phyloP scores from a whole-genome alignment of 2,888 invertebrate species.

The Leptopterna dolabrata region DNA sequence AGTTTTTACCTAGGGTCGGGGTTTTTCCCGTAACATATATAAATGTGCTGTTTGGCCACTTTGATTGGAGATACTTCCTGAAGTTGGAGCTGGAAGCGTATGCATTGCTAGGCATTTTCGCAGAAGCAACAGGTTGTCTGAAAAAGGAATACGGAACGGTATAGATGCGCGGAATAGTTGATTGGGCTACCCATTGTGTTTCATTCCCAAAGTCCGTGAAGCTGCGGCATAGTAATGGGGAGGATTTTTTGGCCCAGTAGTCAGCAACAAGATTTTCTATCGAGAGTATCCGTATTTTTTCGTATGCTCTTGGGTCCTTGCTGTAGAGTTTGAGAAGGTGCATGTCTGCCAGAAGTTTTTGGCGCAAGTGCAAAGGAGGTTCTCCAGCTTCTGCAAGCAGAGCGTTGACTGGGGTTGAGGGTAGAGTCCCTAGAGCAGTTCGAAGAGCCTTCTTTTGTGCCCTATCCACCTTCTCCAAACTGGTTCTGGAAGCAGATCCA shows the following conservation, averaged over 20 bases:
- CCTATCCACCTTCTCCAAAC: neutral
- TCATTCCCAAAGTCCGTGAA: neutral
- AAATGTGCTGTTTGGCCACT: too few species aligned
- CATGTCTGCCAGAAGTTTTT: neutral
- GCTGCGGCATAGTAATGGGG: neutral
- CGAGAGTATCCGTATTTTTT: neutral
- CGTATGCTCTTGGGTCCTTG: neutral
- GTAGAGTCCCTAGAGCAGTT: neutral
- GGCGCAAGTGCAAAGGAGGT: too few species aligned
- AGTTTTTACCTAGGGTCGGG: too few species aligned
- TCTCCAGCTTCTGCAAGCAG: too few species aligned
- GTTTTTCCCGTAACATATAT: too few species aligned
- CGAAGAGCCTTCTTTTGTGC: neutral
- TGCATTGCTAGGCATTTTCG: neutral
- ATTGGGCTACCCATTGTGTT: neutral
- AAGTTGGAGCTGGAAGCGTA: neutral
- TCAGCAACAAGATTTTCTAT: neutral
- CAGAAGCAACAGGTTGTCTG: neutral
- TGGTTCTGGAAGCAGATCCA: neutral
- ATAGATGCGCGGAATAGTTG: neutral
- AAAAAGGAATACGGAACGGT: neutral
- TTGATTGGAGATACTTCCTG: too few species aligned
- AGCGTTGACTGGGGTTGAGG: neutral
- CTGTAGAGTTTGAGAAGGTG: neutral
- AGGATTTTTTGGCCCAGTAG: neutral